Evolutionary conservation across 2,888 invertebrate genomes (phyloP).

Genomic region (Diaphora mendica): DNA sequence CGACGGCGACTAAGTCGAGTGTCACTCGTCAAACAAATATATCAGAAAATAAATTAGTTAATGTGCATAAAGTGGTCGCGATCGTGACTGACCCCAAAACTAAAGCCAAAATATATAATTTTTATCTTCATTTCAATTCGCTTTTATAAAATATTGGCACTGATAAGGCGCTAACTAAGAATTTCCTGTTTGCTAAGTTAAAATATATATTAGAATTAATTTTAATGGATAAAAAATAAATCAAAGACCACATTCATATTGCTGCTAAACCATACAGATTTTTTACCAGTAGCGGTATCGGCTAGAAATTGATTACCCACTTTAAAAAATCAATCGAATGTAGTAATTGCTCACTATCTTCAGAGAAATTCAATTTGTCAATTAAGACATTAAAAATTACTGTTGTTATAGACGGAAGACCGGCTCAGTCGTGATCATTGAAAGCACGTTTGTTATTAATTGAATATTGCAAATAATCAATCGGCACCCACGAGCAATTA

Average conservation of each 20-base stretch:
- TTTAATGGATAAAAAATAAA: slow-evolving; percentile 45
- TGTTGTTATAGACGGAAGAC: slow-evolving; percentile 57
- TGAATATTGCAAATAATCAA: slow-evolving; percentile 78
- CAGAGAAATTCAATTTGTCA: slow-evolving; percentile 68
- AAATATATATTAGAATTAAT: slow-evolving; percentile 51
- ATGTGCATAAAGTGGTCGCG: slow-evolving; percentile 77
- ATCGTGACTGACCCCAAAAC: slow-evolving; percentile 79
- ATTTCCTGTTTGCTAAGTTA: slow-evolving; percentile 71
- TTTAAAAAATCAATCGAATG: slow-evolving; percentile 59
- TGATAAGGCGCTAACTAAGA: slow-evolving; percentile 70
- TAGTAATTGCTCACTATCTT: slow-evolving; percentile 62
- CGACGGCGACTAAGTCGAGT: slow-evolving; percentile 59
- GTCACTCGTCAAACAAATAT: slow-evolving; percentile 74
- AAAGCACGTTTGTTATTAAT: slow-evolving; percentile 79
- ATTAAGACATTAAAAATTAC: slow-evolving; percentile 72
- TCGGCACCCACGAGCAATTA: slow-evolving; percentile 73
- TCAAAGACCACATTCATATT: slow-evolving; percentile 47
- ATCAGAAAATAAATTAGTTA: slow-evolving; percentile 78
- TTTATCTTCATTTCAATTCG: slow-evolving; percentile 72
- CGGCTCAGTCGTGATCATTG: slow-evolving; percentile 62
- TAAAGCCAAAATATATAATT: slow-evolving; percentile 61
- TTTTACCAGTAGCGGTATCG: slow-evolving; percentile 60
- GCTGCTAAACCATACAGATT: slow-evolving; percentile 56
- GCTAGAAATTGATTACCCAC: slow-evolving; percentile 57
- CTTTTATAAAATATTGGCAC: slow-evolving; percentile 74